Base-by-base conservation (phyloP, 2,797 vertebrate species). In the Ficedula albicollis region DNA sequence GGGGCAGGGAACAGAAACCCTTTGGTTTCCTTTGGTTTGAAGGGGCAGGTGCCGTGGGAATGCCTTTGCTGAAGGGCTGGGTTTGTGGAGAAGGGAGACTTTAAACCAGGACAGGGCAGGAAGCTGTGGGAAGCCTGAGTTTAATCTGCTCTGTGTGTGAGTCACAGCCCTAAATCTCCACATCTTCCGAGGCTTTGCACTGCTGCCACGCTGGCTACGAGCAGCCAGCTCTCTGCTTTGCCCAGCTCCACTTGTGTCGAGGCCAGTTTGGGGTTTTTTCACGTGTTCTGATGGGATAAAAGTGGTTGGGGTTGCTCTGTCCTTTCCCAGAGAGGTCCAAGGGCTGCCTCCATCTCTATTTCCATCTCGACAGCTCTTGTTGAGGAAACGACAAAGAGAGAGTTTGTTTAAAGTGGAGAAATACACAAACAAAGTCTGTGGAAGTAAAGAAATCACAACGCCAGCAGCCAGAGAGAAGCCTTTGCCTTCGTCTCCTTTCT, bases 81-180 rank as follows among this genome's bases (percentile, higher is more conserved):
- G 63, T 5, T 23, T 48, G 70, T 13, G 87, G 51, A 83, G 87
- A 68, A 82, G 36, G 55, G 80, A 90, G 88, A 13, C 16, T 62
- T 80, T 36, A 22, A 79, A 67, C 49, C 2, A 3, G 69, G 87
- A 83, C 85, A 94, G 87, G 83, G 90, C 94, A 95, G 95, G 96
- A 97, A 97, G 52, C 94, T 95, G 96, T 95, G 96, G 96, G 96
- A 94, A 97, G 94, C 26, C 94, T 86, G 94, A 95, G 70, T 84
- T 97, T 93, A 95, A 95, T 96, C 90, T 78, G 83, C 95, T 94
- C 85, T 23, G 32, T 86, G 69, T 95, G 91, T 97, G 96, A 97
- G 87, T 95, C 95, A 95, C 58, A 95, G 85, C 39, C 80, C 48
- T 6, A 49, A 95, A 88, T 59, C 92, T 93, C 66, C 91, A 41